phyloP scores from a whole-genome alignment of 2,797 vertebrate species.

The Sebastes itinus region DNA sequence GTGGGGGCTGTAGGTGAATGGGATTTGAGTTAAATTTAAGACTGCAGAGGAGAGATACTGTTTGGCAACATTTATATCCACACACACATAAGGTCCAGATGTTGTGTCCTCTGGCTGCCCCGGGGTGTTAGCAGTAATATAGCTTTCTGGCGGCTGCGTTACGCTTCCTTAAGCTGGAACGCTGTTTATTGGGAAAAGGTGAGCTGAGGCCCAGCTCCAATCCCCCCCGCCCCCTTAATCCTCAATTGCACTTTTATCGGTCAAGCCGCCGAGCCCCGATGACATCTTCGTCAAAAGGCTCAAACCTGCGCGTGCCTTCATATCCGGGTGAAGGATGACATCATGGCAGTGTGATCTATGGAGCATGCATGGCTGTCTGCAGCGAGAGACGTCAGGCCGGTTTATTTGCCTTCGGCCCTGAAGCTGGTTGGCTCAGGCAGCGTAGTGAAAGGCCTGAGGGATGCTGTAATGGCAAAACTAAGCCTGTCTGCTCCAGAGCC shows the following conservation, averaged over 20 bases:
- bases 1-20: slow-evolving; percentile 42
- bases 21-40: slow-evolving; percentile 60
- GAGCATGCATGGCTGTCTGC: slow-evolving; percentile 31
- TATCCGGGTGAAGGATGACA: slow-evolving; percentile 41
- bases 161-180: slow-evolving; percentile 42
- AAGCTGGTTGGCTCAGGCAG: slow-evolving; percentile 26
- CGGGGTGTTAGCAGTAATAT: slow-evolving; percentile 30
- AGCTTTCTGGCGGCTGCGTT: slow-evolving; percentile 33
- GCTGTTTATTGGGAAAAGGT: slow-evolving; percentile 53
- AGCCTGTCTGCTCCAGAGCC: slow-evolving; percentile 8
- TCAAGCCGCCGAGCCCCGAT: slow-evolving; percentile 17
- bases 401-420: slow-evolving; percentile 43
- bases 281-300: slow-evolving; percentile 58
- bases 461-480: slow-evolving; percentile 66
- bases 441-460: slow-evolving; percentile 33
- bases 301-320: slow-evolving; percentile 43
- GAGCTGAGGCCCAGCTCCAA: slow-evolving; percentile 5
- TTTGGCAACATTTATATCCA: slow-evolving; percentile 60
- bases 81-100: slow-evolving; percentile 66
- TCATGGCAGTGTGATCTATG: slow-evolving; percentile 42
- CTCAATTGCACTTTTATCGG: slow-evolving; percentile 9
- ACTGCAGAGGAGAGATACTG: slow-evolving; percentile 44
- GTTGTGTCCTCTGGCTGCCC: slow-evolving; percentile 74
- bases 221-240: not conserved
- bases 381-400: slow-evolving; percentile 17